Base-by-base conservation (phyloP, 2,797 vertebrate species). In the Miichthys miiuy region DNA sequence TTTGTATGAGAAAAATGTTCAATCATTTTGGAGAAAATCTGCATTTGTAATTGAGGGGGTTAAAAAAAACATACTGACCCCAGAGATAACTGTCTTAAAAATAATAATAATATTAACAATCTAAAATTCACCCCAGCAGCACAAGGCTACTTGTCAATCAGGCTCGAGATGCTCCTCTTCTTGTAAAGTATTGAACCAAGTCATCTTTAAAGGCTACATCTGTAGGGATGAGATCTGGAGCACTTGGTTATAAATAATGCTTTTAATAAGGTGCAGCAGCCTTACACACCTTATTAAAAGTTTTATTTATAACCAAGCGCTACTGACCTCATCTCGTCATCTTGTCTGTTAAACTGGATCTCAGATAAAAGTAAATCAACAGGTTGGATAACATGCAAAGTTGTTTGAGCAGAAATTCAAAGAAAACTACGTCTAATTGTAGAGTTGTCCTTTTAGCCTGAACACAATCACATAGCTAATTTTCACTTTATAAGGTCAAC, bases 211-310 rank as follows among this genome's bases (percentile, higher is more conserved):
- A 77, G 69, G 47, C 44, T 0, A 34, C 10, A 62, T 80, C 76
- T 81, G 60, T 30, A 64, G 72, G 44, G 72, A 82, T 34, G 11
- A 77, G 61, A 87, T 80, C 52, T 81, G 80, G 80, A 86, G 72
- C 62, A 46, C 12, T 9, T 5, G 11, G 73, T 68, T 81, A 80
- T 79, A 85, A 87, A 81, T 82, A 74, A 63, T 77, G 62, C 0
- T 17, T 76, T 81, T 63, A 73, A 84, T 82, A 75, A 66, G 54
- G 38, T 75, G 57, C 61, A 42, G 66, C 41, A 63, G 68, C 52
- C 66, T 68, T 63, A 62, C 62, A 68, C 38, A 77, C 70, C 56
- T 82, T 68, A 77, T 83, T 81, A 83, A 80, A 81, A 57, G 18
- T 47, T 62, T 58, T 65, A 78, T 82, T 81, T 76, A 17, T 70